These are phyloP conservation scores for Holothuria scabra DNA, from an alignment of 53 echinoderm and acorn worm species.

Conservation along the genomic window DNA sequence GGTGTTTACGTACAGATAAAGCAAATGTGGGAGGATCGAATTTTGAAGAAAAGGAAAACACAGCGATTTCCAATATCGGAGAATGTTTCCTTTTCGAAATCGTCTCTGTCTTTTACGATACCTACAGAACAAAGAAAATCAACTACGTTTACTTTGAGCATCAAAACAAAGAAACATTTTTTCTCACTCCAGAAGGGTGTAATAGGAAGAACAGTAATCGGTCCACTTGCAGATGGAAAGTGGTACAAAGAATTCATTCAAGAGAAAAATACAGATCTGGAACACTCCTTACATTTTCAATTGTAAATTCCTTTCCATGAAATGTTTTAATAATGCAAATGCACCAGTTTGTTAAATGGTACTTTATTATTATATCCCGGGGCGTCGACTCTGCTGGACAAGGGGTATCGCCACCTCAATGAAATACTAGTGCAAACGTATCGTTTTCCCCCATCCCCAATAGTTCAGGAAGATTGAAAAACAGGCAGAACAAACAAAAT, in stretches of 20 bases:
- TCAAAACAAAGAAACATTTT: slow-evolving; percentile 11
- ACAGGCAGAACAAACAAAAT: no score
- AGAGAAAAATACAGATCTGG: slow-evolving; percentile 6
- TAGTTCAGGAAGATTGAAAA: no score
- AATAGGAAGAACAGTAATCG: neutral
- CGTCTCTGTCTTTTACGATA: neutral
- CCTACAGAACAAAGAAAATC: neutral
- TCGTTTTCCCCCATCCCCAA: no score
- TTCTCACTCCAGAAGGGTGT: neutral
- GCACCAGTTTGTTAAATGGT: no score
- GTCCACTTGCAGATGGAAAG: slow-evolving; percentile 21
- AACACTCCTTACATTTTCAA: slow-evolving; percentile 9
- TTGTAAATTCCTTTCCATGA: neutral
- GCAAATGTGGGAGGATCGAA: neutral
- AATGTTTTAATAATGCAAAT: no score
- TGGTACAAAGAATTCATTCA: slow-evolving; percentile 15
- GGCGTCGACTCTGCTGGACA: no score
- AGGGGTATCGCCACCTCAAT: no score
- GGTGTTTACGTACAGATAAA: slow-evolving; percentile 32
- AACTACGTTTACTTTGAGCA: slow-evolving; percentile 13
- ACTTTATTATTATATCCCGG: no score
- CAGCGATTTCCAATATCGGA: neutral
- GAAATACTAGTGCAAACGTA: no score
- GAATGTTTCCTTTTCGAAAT: neutral
- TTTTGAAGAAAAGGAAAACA: slow-evolving; percentile 15